These are phyloP conservation scores for Melanerpes formicivorus DNA, from an alignment of 2,113 vertebrate species.

Conservation along the genomic window DNA sequence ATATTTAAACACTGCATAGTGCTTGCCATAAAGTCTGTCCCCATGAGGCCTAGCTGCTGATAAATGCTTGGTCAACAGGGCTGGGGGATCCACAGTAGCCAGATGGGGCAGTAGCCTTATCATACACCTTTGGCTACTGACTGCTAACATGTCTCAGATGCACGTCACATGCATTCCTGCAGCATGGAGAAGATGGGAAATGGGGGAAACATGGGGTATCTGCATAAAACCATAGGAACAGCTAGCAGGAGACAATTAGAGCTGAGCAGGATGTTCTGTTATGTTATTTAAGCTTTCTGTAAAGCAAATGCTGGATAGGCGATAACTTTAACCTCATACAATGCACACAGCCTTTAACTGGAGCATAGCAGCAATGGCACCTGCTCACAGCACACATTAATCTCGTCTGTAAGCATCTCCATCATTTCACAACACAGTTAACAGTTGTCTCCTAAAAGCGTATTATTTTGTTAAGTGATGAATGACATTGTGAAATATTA, in stretches of 20 bases:
- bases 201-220: not conserved
- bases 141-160: not conserved
- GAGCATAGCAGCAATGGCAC: not conserved
- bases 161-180: not conserved
- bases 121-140: not conserved
- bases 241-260: not conserved
- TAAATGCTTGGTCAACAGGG: not conserved
- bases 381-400: not conserved
- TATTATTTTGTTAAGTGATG: constrained; percentile 36
- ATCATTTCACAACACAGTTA: constrained; percentile 2
- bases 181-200: not conserved
- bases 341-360: not conserved
- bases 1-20: not conserved
- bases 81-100: not conserved
- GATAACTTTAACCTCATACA: not conserved
- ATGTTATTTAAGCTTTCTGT: not conserved
- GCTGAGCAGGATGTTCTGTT: not conserved
- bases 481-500: constrained; percentile 36
- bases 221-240: not conserved
- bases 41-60: not conserved
- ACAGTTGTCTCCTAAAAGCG: constrained; percentile 1
- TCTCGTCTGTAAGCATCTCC: not conserved
- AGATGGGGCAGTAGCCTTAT: not conserved
- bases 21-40: not conserved
- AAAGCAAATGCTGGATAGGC: not conserved